Evolutionary conservation across 2,888 invertebrate species (phyloP).

Genomic region (Julus scanicus): DNA sequence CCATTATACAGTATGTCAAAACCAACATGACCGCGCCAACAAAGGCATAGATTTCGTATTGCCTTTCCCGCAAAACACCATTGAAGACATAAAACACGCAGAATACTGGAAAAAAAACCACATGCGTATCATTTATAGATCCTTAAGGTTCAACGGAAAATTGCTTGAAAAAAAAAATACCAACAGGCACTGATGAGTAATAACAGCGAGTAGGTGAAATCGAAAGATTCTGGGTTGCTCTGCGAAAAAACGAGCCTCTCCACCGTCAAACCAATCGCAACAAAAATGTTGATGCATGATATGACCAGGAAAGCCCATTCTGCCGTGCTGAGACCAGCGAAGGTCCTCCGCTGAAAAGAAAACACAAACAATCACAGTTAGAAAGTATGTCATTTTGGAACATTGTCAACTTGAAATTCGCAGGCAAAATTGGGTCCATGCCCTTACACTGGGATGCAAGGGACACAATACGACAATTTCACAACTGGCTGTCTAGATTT

Average conservation of each 20-base stretch:
- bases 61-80: conserved; percentile 49
- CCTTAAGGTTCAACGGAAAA: background rate
- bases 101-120: background rate
- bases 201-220: conserved; percentile 53
- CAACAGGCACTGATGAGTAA: conserved; percentile 50
- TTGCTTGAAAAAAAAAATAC: background rate
- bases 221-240: conserved; percentile 47
- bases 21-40: conserved; percentile 47
- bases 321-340: conserved; percentile 39
- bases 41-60: conserved; percentile 55
- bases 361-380: background rate
- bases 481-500: no score
- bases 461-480: no score
- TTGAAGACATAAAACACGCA: conserved; percentile 54
- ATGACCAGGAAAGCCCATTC: conserved; percentile 52
- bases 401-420: background rate
- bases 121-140: no score
- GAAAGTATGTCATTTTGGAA: background rate
- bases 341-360: conserved; percentile 46
- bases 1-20: conserved; percentile 49
- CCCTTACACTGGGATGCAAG: no score
- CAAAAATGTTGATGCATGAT: conserved; percentile 48
- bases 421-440: no score
- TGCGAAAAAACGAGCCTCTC: conserved; percentile 48
- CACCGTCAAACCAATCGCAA: conserved; percentile 52